Evolutionary conservation across 2,113 vertebrate species (phyloP).

Genomic region (Dinomys branickii): DNA sequence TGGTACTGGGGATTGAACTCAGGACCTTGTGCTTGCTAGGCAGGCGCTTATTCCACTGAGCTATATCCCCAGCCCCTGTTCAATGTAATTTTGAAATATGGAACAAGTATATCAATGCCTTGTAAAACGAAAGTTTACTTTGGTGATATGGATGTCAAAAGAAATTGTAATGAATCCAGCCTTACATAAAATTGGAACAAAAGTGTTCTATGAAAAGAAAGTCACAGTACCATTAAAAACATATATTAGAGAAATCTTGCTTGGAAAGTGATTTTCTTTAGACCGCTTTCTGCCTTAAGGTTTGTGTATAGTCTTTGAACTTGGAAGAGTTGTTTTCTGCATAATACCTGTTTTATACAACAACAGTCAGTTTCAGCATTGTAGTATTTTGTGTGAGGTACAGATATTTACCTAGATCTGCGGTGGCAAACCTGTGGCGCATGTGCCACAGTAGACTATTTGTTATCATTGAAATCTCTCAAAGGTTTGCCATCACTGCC

Average conservation of each 20-base stretch:
- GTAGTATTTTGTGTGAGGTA: slow-evolving; percentile 88
- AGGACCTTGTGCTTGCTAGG: no score
- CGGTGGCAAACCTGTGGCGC: background rate
- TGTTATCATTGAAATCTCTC: background rate
- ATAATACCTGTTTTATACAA: slow-evolving; percentile 92
- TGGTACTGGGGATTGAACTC: no score
- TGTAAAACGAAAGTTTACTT: slow-evolving; percentile 66
- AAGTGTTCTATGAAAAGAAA: slow-evolving; percentile 62
- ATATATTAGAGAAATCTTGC: slow-evolving; percentile 83
- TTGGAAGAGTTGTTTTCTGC: slow-evolving; percentile 90
- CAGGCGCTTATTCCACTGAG: no score
- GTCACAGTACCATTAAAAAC: slow-evolving; percentile 80
- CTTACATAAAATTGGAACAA: slow-evolving; percentile 64
- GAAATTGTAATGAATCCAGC: slow-evolving; percentile 70
- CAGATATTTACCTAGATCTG: slow-evolving; percentile 79
- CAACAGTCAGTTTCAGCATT: slow-evolving; percentile 87
- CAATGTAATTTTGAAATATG: slow-evolving; percentile 49
- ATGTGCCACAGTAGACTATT: background rate
- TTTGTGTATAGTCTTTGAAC: slow-evolving; percentile 92
- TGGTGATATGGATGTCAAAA: slow-evolving; percentile 24
- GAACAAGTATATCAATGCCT: slow-evolving; percentile 3
- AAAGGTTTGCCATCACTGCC: background rate
- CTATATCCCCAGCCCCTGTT: no score
- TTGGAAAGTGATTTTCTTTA: slow-evolving; percentile 85
- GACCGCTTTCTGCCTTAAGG: slow-evolving; percentile 87